Conservation (phyloP, 2,113 vertebrate species). For the Pelusios castaneus region DNA sequence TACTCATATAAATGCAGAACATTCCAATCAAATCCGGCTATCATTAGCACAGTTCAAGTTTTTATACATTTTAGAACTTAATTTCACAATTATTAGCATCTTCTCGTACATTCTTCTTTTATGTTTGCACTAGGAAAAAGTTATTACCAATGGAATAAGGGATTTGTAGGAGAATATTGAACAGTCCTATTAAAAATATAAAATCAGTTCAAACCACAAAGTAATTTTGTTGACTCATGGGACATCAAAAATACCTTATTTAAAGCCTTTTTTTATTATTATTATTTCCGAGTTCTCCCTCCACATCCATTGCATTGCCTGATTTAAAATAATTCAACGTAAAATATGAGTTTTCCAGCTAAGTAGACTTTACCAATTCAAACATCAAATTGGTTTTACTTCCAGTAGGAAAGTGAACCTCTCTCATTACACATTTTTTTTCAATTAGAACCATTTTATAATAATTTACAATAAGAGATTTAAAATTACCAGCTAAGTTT, state of each 20-base stretch:
- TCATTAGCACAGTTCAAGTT: not conserved
- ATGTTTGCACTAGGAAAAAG: conserved; percentile 43
- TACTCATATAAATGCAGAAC: not conserved
- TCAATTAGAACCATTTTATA: conserved; percentile 19
- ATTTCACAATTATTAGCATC: conserved; percentile 45
- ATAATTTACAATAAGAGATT: not conserved
- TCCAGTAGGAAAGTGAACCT: not conserved
- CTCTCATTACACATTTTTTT: conserved; percentile 11
- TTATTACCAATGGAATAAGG: conserved; percentile 44
- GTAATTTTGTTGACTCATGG: conserved; percentile 70
- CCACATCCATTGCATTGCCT: conserved; percentile 62
- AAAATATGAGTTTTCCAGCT: conserved; percentile 38
- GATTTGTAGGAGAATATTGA: conserved; percentile 50
- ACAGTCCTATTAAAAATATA: conserved; percentile 62
- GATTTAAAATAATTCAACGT: conserved; percentile 62
- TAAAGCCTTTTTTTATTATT: conserved; percentile 51
- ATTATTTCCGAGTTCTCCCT: conserved; percentile 27
- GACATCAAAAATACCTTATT: conserved; percentile 59
- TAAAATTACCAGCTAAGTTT: not conserved
- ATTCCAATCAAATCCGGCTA: conserved; percentile 9
- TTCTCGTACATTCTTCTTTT: conserved; percentile 9
- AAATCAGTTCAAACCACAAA: conserved; percentile 62
- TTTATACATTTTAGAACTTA: conserved; percentile 44
- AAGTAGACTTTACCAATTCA: conserved; percentile 50
- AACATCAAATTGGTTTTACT: conserved; percentile 43